phyloP scores from a whole-genome alignment of 2,797 vertebrate genomes.

The Peromyscus eremicus region DNA sequence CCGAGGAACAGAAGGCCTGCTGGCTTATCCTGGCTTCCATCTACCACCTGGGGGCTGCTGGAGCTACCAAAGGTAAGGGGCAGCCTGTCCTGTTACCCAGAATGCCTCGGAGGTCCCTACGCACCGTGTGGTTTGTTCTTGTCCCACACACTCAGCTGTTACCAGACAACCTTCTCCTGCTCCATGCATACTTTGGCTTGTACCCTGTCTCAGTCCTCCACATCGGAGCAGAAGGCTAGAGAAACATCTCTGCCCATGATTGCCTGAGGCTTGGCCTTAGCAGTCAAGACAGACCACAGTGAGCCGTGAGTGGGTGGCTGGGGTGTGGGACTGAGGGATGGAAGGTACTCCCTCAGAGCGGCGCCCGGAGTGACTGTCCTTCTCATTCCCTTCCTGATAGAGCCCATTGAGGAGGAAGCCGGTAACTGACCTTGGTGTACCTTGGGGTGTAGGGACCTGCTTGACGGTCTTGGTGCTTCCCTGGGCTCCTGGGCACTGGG shows the following conservation, averaged over 20 bases:
- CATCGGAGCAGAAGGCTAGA: neutral
- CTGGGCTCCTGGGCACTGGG: conserved; percentile 58
- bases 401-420: conserved; percentile 77
- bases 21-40: conserved; percentile 97
- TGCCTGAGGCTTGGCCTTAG: neutral
- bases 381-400: conserved; percentile 82
- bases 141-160: neutral
- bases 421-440: conserved; percentile 79
- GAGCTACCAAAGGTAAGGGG: conserved; percentile 96
- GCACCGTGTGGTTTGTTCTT: neutral
- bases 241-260: neutral
- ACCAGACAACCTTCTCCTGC: neutral
- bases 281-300: neutral
- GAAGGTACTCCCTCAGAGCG: neutral
- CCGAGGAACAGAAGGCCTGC: conserved; percentile 96
- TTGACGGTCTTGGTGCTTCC: neutral
- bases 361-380: conserved; percentile 72
- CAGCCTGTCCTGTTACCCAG: neutral
- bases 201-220: neutral
- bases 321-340: neutral
- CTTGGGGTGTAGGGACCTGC: neutral
- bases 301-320: neutral
- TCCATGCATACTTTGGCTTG: neutral
- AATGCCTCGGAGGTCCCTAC: neutral
- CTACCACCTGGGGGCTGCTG: conserved; percentile 97